phyloP scores from a whole-genome alignment of 2,888 invertebrate genomes.

The Tillus elongatus region DNA sequence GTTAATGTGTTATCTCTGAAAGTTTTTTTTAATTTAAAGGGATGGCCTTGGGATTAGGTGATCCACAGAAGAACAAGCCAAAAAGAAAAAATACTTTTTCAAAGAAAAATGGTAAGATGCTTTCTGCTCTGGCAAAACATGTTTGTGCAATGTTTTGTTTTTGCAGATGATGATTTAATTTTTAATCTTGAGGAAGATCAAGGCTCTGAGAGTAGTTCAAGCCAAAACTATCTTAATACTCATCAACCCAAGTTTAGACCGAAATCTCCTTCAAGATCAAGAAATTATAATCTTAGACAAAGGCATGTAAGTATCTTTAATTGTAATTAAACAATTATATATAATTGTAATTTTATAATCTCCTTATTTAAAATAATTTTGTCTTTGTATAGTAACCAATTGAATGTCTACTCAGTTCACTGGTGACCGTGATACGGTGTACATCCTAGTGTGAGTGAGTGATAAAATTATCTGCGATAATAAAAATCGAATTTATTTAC shows the following conservation, averaged over 20 bases:
- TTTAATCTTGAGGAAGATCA: constrained; percentile 77
- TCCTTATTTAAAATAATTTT: constrained; percentile 2
- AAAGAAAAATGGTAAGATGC: too few relatives aligned
- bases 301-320: constrained; percentile 31
- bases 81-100: constrained; percentile 39
- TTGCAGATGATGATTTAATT: constrained; percentile 66
- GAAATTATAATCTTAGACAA: constrained; percentile 30
- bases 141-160: constrained; percentile 11
- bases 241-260: constrained; percentile 42
- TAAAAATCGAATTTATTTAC: too few relatives aligned
- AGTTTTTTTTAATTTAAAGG: too few relatives aligned
- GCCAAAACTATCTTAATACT: constrained; percentile 16
- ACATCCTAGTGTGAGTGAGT: too few relatives aligned
- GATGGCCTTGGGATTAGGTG: constrained; percentile 68
- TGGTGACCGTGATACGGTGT: too few relatives aligned
- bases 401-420: too few relatives aligned
- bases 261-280: constrained; percentile 47
- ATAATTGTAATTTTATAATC: constrained; percentile 25
- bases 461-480: too few relatives aligned
- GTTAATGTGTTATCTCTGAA: too few relatives aligned
- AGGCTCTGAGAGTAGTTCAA: constrained; percentile 34
- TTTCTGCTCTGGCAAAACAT: background rate
- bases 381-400: too few relatives aligned
- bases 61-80: constrained; percentile 47
- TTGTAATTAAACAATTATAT: constrained; percentile 9